Conservation (phyloP, 2,888 invertebrate species). For the Hyposoter dolosus region DNA sequence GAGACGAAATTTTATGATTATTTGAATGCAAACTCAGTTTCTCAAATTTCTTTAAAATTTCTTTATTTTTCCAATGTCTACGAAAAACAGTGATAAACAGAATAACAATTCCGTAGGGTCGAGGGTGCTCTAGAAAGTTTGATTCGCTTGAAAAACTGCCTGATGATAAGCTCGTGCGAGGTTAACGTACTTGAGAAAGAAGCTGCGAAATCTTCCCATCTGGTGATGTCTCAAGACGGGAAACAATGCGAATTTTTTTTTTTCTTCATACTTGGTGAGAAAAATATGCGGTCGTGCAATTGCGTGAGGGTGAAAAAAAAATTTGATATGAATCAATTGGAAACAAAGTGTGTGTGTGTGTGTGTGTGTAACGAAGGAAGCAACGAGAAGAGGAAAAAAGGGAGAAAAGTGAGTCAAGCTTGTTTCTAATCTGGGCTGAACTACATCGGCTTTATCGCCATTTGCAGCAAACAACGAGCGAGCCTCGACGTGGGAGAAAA, state of each 20-base stretch:
- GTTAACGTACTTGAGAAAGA: conserved; percentile 22
- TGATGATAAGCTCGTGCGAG: not conserved
- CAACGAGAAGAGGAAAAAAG: conserved; percentile 10
- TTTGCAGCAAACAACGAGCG: conserved; percentile 33
- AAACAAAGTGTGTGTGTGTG: conserved; percentile 20
- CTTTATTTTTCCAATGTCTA: not conserved
- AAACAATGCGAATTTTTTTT: conserved; percentile 47
- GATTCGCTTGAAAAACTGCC: not conserved
- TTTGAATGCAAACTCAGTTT: not conserved
- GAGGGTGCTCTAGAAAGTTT: not conserved
- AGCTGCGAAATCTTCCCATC: conserved; percentile 40
- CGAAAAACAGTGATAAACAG: not conserved
- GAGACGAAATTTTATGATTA: not conserved
- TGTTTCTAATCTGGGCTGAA: conserved; percentile 42
- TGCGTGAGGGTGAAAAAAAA: conserved; percentile 15
- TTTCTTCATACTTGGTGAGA: conserved; percentile 25
- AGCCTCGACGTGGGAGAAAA: conserved; percentile 43
- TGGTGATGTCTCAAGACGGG: not conserved
- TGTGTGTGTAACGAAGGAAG: conserved; percentile 9
- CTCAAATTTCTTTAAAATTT: not conserved
- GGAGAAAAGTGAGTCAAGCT: conserved; percentile 33
- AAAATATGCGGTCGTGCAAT: conserved; percentile 15
- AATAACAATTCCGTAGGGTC: not conserved
- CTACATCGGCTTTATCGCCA: conserved; percentile 49
- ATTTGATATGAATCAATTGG: conserved; percentile 61